These are phyloP conservation scores for Pelvicachromis taeniatus DNA, from an alignment of 2,113 vertebrate species.

Conservation along the genomic window DNA sequence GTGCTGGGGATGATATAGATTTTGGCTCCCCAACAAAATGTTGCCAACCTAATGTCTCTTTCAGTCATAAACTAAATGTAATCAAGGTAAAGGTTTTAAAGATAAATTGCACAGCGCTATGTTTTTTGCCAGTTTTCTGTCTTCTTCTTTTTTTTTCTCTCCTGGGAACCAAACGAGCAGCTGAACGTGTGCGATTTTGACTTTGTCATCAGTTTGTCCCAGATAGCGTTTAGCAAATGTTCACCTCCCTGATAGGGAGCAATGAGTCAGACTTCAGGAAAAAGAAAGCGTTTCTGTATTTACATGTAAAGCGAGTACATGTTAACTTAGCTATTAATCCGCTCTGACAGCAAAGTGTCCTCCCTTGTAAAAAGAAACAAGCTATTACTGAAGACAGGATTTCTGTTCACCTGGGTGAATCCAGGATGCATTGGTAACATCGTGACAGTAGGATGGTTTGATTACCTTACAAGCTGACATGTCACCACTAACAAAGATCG, in stretches of 20 bases:
- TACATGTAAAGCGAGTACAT: background rate
- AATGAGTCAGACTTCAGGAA: background rate
- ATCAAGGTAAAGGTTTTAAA: background rate
- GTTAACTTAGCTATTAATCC: background rate
- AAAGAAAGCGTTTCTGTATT: background rate
- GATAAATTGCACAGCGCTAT: background rate
- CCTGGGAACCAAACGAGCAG: background rate
- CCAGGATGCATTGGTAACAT: background rate
- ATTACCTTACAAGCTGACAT: background rate
- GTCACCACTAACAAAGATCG: background rate
- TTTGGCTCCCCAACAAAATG: background rate
- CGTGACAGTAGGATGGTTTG: background rate
- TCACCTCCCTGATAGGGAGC: background rate
- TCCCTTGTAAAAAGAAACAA: background rate
- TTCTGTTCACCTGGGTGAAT: background rate
- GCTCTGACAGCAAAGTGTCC: background rate
- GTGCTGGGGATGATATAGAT: background rate
- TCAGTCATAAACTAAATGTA: background rate
- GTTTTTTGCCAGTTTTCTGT: background rate
- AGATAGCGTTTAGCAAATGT: background rate
- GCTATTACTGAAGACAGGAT: background rate
- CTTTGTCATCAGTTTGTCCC: background rate
- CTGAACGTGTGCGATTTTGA: background rate
- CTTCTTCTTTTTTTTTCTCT: background rate
- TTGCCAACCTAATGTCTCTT: background rate